Base-by-base conservation (phyloP, 1,140 invertebrate species). In the Yoshiicerus persimilis region DNA sequence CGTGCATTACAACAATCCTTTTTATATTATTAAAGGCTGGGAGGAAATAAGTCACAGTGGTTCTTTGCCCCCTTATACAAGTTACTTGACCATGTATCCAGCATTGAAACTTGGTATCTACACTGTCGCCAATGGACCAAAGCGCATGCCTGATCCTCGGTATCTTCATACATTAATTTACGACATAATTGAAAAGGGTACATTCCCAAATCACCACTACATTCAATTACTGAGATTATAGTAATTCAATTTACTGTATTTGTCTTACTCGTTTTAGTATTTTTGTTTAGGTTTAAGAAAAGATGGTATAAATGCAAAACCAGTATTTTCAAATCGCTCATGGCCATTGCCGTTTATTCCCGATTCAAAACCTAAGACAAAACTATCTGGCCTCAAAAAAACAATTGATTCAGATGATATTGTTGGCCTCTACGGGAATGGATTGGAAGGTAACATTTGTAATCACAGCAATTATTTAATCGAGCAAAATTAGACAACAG, bases 51-150 rank as follows among this genome's bases (percentile, higher is more conserved):
- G 11, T 5, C 70, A 75, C 16, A 34, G 10, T 32, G 70, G 70
- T 20, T 34, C 4, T 16, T 32, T 75, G 3, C 70, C 70, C 13
- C 70, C 80, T 4, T 84, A 30, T 36, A 0, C 0, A n/a, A 39
- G 36, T 25, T 32, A 16, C 36, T 10, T 84, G 11, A 11, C 36
- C 6, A 27, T 84, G 23, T 84, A 84, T 41, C 80, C 80, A 10
- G 80, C 36, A n/a, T 25, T 84, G 6, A 47, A 84, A 25, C 23
- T 84, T 13, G 80, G 80, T 23, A 84, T 47, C 13, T 38, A 10
- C 38, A 41, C 75, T 2, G 5, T 16, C 27, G 16, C 75, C 36
- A 80, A 80, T 80, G 75, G 75, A 25, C 95, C 95, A 20, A 47
- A 47, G 16, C n/a, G n/a, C n/a, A 1, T 1, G 1, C n/a, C 16